phyloP scores from a whole-genome alignment of 2,113 vertebrate genomes.

The Aspidoscelis tigris region DNA sequence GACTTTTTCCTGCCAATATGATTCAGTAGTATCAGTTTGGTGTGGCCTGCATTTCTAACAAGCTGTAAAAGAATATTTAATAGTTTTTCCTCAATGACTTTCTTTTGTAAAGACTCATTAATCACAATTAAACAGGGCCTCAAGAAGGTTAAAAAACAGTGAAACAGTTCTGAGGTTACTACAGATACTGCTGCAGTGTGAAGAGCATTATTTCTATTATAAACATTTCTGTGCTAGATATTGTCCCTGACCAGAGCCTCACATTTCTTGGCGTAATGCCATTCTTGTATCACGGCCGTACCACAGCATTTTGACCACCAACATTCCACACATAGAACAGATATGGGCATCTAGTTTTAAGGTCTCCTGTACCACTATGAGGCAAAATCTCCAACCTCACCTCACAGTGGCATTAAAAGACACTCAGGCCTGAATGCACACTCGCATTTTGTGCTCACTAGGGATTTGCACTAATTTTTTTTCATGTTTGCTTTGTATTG shows the following conservation, averaged over 20 bases:
- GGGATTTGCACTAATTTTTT: no score
- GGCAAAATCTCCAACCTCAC: no score
- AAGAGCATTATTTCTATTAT: background rate
- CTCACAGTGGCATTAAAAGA: no score
- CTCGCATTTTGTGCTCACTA: no score
- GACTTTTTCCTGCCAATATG: background rate
- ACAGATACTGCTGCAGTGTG: background rate
- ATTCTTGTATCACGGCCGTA: no score
- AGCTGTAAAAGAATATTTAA: background rate
- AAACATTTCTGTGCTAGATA: background rate
- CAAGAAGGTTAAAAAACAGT: slow-evolving; percentile 5
- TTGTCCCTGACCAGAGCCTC: background rate
- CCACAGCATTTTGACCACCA: no score
- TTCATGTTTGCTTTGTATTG: no score
- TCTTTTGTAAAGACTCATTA: background rate
- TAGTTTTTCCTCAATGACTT: background rate
- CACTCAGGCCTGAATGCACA: no score
- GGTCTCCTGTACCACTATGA: no score
- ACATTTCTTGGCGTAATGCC: no score
- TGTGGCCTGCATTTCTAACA: background rate
- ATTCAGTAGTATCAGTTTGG: background rate
- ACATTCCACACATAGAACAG: no score
- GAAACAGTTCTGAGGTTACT: background rate
- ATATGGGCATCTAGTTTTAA: no score
- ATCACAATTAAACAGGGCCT: background rate